Evolutionary conservation across 2,113 vertebrate species (phyloP).

Genomic region (Carassius auratus): DNA sequence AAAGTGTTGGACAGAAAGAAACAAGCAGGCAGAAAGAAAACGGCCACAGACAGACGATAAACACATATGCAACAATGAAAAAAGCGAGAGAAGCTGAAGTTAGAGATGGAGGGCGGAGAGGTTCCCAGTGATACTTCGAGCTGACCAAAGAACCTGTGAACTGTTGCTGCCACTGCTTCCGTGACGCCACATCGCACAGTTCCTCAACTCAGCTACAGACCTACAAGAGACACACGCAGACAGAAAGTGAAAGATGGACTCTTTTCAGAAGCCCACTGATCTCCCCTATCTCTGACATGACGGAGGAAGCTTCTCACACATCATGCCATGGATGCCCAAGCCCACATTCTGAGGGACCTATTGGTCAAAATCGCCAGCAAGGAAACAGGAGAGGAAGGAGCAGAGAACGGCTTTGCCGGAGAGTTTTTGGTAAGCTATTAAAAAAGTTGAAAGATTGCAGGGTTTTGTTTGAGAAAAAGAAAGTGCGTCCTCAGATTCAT

Average conservation of each 20-base stretch:
- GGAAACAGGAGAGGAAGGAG: slow-evolving; percentile 58
- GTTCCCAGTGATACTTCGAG: slow-evolving; percentile 68
- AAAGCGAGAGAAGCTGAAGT: background rate
- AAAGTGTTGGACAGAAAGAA: slow-evolving; percentile 53
- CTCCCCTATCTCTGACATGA: slow-evolving; percentile 68
- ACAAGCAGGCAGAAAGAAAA: slow-evolving; percentile 18
- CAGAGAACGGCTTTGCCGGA: slow-evolving; percentile 55
- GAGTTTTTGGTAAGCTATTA: slow-evolving; percentile 75
- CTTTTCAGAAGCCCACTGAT: slow-evolving; percentile 24
- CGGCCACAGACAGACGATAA: slow-evolving; percentile 19
- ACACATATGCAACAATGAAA: background rate
- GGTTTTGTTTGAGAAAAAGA: background rate
- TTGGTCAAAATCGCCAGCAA: slow-evolving; percentile 66
- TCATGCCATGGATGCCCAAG: slow-evolving; percentile 72
- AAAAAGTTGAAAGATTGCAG: background rate
- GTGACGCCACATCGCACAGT: slow-evolving; percentile 57
- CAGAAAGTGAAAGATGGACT: slow-evolving; percentile 17
- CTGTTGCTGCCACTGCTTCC: slow-evolving; percentile 68
- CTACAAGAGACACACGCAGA: background rate
- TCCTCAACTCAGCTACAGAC: slow-evolving; percentile 32
- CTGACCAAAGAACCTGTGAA: slow-evolving; percentile 77
- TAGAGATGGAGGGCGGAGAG: slow-evolving; percentile 41
- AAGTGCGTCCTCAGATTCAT: background rate
- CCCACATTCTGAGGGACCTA: slow-evolving; percentile 66
- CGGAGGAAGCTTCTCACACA: slow-evolving; percentile 53